Evolutionary conservation across 2,888 invertebrate genomes (phyloP).

Genomic region (Ryuthela nishihirai): DNA sequence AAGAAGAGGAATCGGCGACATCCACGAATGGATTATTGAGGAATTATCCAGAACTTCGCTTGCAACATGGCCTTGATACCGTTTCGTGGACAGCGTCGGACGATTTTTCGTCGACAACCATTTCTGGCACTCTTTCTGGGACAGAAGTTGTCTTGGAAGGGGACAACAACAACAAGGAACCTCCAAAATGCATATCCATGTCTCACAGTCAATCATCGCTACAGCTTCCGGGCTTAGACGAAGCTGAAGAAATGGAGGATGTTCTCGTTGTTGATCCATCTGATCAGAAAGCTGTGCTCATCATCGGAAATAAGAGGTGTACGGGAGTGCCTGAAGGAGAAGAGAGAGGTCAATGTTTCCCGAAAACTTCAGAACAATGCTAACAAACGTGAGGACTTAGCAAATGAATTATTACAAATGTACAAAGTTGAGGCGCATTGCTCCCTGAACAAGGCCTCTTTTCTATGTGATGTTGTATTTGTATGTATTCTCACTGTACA

Average conservation of each 20-base stretch:
- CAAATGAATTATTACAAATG: constrained; percentile 31
- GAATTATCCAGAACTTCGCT: constrained; percentile 39
- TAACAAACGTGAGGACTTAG: constrained; percentile 37
- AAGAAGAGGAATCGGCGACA: constrained; percentile 41
- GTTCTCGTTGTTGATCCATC: constrained; percentile 32
- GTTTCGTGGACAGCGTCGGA: constrained; percentile 37
- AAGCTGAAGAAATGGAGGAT: constrained; percentile 26
- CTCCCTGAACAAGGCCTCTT: constrained; percentile 25
- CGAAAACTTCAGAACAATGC: constrained; percentile 28
- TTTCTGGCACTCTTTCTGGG: constrained; percentile 32
- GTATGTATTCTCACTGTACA: constrained; percentile 36
- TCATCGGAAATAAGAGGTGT: constrained; percentile 26
- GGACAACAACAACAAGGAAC: constrained; percentile 1
- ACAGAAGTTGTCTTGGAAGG: constrained; percentile 6
- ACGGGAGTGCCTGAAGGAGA: constrained; percentile 30
- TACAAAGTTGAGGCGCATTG: constrained; percentile 23
- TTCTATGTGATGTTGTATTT: constrained; percentile 40
- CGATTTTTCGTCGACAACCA: constrained; percentile 31
- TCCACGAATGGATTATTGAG: constrained; percentile 39
- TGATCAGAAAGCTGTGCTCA: constrained; percentile 31
- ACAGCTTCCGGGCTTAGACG: constrained; percentile 8
- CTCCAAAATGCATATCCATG: constrained; percentile 12
- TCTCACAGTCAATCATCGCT: constrained; percentile 24
- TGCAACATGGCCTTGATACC: constrained; percentile 27
- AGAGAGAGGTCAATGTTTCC: constrained; percentile 31